Conservation (phyloP, 2,113 vertebrate genomes). For the Gavia stellata region DNA sequence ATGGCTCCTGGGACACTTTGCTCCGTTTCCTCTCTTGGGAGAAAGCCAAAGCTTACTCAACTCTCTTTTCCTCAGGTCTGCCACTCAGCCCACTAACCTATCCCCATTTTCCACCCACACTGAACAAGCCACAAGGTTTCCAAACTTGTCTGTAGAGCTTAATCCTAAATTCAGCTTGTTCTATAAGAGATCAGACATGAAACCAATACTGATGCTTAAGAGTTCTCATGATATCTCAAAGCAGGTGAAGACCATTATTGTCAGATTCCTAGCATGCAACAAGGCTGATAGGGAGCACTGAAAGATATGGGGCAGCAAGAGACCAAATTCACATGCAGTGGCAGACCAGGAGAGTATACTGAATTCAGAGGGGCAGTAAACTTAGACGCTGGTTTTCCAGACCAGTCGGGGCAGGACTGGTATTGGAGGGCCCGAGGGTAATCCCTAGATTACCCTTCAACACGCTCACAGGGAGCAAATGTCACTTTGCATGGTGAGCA, state of each 20-base stretch:
- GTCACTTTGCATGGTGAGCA: neutral
- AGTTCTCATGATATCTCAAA: slow-evolving; percentile 12
- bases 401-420: neutral
- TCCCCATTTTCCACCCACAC: slow-evolving; percentile 22
- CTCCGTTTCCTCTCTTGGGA: slow-evolving; percentile 4
- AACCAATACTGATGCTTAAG: neutral
- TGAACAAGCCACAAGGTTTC: neutral
- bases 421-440: neutral
- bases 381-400: neutral
- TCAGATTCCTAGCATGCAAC: slow-evolving; percentile 37
- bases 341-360: neutral
- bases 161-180: slow-evolving; percentile 28
- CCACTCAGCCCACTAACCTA: slow-evolving; percentile 20
- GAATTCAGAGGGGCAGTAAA: neutral
- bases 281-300: neutral
- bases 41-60: slow-evolving; percentile 20
- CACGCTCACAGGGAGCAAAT: neutral
- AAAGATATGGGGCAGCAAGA: neutral
- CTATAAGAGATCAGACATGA: neutral
- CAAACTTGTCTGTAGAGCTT: slow-evolving; percentile 35
- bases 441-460: slow-evolving; percentile 19
- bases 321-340: neutral
- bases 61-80: slow-evolving; percentile 15
- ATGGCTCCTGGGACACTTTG: neutral
- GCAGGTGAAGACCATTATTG: slow-evolving; percentile 52